Base-by-base conservation (phyloP, 2,113 vertebrate genomes). In the Nothobranchius furzeri region DNA sequence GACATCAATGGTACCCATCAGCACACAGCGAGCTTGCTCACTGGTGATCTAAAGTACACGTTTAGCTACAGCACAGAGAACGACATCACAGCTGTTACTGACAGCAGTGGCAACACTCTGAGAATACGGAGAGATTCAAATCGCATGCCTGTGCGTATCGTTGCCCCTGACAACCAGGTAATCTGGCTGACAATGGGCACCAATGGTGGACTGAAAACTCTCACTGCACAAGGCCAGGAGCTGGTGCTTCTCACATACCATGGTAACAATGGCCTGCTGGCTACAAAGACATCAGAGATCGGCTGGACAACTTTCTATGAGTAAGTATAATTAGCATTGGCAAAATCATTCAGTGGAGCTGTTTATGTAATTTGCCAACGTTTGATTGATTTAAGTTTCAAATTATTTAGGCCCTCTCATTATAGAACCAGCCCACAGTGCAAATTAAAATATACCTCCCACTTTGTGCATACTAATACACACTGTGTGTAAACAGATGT, bases 241-340 rank as follows among this genome's bases (percentile, higher is more conserved):
- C 86, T 98, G 13, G 95, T 98, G 60, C 90, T 98, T 53, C 94
- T 99, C 50, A 99, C 97, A 2, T 99, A 99, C 90, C 97, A 99
- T 1, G 96, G 96, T 50, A 98, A 94, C 67, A 99, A 95, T 4
- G 97, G 96, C 4, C 95, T 99, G 43, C 80, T 99, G 73, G 97
- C 98, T 47, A 98, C 96, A 0, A 99, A 98, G 89, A 99, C 95
- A 0, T 96, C 94, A 12, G 95, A 98, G 82, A 98, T 96, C 14
- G 98, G 98, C 64, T 99, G 98, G 98, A 98, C 96, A 0, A 98
- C 97, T 1, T 99, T 99, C 85, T 99, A 96, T 73, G 97, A 99
- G 98, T 99, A 91, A 96, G 97, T 96, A 54, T 17, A 42, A 70
- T n/a, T 6, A 30, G 40, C 20, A 68, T 25, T 71, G 51, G 56